Conservation (phyloP, 2,888 invertebrate species). For the Pachycephus smyrnensis region DNA sequence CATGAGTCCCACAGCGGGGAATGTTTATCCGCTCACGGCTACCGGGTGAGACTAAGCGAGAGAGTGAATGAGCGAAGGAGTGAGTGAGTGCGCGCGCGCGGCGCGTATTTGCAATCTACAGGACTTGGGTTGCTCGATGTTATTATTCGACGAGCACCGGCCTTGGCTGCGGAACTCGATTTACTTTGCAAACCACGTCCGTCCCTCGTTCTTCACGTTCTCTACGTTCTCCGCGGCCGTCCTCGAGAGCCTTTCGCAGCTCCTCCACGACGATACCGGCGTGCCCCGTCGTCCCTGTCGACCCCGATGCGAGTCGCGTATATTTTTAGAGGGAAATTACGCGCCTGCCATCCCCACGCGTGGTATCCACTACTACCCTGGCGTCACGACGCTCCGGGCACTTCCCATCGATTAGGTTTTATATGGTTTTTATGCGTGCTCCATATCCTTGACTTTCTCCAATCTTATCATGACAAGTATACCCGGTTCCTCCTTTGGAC, state of each 20-base stretch:
- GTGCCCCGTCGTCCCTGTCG: conserved; percentile 27
- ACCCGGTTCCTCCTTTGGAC: not conserved
- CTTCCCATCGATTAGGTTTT: not conserved
- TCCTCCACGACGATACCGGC: not conserved
- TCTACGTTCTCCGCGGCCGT: not conserved
- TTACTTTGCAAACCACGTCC: conserved; percentile 5
- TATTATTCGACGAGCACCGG: conserved; percentile 10
- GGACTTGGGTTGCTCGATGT: not conserved
- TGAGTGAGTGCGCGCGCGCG: not conserved
- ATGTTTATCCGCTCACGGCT: conserved; percentile 14
- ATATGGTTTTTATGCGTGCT: not conserved
- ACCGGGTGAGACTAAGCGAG: not conserved
- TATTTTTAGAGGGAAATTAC: conserved; percentile 37
- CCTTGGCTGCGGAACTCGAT: conserved; percentile 11
- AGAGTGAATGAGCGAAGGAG: not conserved
- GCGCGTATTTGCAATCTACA: conserved; percentile 3
- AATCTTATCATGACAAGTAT: not conserved
- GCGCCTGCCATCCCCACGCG: not conserved
- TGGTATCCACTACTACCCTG: not conserved
- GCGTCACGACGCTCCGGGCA: not conserved
- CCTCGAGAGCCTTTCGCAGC: not conserved
- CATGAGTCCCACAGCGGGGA: conserved; percentile 7
- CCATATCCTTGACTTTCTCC: not conserved
- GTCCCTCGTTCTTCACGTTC: not conserved
- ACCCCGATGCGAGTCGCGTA: conserved; percentile 34